Percentiles rank a stretch among this genome's conserved stretches.
Evolutionary conservation across 2,797 vertebrate species (phyloP).

Genomic region (Tenualosa ilisha): DNA sequence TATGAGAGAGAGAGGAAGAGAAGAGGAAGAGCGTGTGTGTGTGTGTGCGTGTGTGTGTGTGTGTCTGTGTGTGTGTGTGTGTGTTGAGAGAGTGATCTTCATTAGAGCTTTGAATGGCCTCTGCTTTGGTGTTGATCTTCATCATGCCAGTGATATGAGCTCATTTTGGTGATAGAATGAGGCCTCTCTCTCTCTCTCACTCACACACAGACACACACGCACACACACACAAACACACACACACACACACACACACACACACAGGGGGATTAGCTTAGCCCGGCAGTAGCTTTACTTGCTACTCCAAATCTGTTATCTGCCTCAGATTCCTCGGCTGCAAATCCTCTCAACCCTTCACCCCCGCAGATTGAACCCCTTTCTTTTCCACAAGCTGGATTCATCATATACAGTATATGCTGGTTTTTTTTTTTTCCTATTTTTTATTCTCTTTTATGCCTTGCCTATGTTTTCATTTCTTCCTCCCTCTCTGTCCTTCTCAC

Average conservation of each 20-base stretch:
- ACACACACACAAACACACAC: not conserved
- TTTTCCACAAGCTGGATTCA: conserved; percentile 1
- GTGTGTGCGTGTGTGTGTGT: not conserved
- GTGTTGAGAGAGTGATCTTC: not conserved
- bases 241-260: conserved; percentile 19
- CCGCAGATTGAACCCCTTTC: conserved; percentile 9
- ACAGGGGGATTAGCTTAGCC: not conserved
- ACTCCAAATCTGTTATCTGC: conserved; percentile 5
- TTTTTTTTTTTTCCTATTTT: not conserved
- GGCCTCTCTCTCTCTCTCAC: not conserved
- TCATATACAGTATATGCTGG: not conserved
- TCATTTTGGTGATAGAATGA: not conserved
- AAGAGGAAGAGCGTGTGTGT: too few relatives aligned
- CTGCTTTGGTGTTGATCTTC: not conserved
- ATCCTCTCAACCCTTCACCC: conserved; percentile 23
- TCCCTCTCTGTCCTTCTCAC: not conserved
- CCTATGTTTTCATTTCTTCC: not conserved
- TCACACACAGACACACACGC: conserved; percentile 15
- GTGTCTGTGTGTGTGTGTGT: not conserved
- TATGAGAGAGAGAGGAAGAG: too few relatives aligned
- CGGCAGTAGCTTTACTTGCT: conserved; percentile 19
- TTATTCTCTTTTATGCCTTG: not conserved
- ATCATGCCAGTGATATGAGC: not conserved
- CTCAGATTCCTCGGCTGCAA: conserved; percentile 11
- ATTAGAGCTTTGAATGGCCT: not conserved